phyloP scores from a whole-genome alignment of 2,113 vertebrate genomes.

The Sebastes fasciatus region DNA sequence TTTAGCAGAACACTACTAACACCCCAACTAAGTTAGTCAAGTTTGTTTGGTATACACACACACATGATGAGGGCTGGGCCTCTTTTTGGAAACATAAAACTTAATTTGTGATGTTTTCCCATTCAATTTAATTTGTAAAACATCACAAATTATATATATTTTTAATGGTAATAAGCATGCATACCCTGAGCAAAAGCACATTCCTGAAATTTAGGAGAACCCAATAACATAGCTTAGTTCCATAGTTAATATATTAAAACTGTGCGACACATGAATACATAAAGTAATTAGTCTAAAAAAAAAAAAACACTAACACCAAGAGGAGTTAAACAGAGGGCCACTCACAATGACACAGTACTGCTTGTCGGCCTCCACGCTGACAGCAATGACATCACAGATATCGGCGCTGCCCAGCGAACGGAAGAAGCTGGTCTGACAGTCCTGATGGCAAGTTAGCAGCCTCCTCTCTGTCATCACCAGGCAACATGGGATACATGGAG shows the following conservation, averaged over 20 bases:
- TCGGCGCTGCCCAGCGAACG: slow-evolving; percentile 88
- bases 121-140: background rate
- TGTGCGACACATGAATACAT: background rate
- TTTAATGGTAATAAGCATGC: background rate
- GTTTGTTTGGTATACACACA: background rate
- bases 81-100: background rate
- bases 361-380: slow-evolving; percentile 85
- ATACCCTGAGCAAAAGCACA: background rate
- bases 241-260: background rate
- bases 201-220: background rate
- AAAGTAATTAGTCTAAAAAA: background rate
- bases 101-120: no score
- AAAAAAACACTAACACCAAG: background rate
- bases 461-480: slow-evolving; percentile 90
- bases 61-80: background rate
- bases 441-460: slow-evolving; percentile 94
- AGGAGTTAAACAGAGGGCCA: background rate
- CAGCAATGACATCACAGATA: slow-evolving; percentile 82
- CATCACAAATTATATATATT: background rate
- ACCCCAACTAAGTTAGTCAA: background rate
- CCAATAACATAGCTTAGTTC: background rate
- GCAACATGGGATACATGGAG: slow-evolving; percentile 94
- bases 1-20: background rate
- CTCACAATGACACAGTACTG: slow-evolving; percentile 95
- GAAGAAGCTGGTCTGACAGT: slow-evolving; percentile 98